Evolutionary conservation across 2,113 vertebrate species (phyloP).

Genomic region (Spea bombifrons): DNA sequence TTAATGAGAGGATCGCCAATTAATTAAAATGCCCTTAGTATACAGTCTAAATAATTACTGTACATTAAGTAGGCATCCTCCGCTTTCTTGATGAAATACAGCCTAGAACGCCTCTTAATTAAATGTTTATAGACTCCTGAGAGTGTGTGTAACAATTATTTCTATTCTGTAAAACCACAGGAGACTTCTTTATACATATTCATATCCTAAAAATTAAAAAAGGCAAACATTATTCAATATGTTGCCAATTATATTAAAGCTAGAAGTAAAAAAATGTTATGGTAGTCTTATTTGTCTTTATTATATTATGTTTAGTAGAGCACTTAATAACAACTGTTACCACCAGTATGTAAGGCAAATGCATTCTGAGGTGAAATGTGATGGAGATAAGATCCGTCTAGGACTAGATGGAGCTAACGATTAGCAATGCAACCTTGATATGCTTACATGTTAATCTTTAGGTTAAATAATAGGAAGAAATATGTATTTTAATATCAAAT

Average conservation of each 20-base stretch:
- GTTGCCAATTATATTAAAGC: background rate
- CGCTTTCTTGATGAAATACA: background rate
- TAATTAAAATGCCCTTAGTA: background rate
- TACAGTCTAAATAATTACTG: slow-evolving; percentile 4
- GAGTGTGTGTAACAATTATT: slow-evolving; percentile 18
- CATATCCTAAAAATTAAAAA: slow-evolving; percentile 5
- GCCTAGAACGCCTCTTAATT: slow-evolving; percentile 15
- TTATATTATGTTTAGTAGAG: no score
- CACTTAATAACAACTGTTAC: no score
- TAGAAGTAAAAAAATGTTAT: background rate
- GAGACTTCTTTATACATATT: slow-evolving; percentile 9
- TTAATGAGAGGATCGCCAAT: no score
- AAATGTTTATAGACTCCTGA: slow-evolving; percentile 1
- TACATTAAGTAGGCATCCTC: slow-evolving; percentile 15
- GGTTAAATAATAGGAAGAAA: no score
- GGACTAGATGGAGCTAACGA: no score
- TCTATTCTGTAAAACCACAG: slow-evolving; percentile 5
- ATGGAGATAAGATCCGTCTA: no score
- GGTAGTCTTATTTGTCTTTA: no score
- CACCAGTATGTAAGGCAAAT: no score
- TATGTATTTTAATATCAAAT: no score
- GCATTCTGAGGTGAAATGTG: no score
- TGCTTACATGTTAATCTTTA: no score
- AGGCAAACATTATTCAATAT: background rate
- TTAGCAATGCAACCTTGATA: no score